Base-by-base conservation (phyloP, 2,888 invertebrate species). In the Ptilodon capucinus region DNA sequence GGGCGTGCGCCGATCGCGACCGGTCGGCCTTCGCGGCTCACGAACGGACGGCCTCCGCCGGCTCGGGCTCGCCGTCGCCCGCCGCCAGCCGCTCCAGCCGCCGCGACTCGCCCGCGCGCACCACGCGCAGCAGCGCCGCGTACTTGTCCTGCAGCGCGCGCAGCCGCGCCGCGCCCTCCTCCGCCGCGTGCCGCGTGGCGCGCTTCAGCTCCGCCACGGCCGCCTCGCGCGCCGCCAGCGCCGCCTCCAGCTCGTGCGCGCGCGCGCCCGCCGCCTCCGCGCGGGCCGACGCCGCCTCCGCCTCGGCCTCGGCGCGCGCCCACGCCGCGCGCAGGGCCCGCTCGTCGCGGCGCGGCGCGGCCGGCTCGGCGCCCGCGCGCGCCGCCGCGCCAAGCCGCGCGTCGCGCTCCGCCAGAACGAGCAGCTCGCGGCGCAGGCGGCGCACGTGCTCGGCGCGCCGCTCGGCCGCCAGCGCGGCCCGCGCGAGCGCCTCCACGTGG, bases 81-180 rank as follows among this genome's bases (percentile, higher is more conserved):
- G 67, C 74, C 67, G 86, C 87, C 60, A 89, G 88, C 36, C 92
- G 80, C 74, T 92, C 92, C 44, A 94, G 84, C 46, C 91, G 86
- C 47, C 92, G 91, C 55, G 86, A 81, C 70, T 93, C 93, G 25
- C 89, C 73, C 18, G 92, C 84, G 66, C 93, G 90, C 80, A 93
- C 91, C 46, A 92, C 90, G 48, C 91, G 86, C 69, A 92, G 82
- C 65, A 93, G 90, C 54, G 92, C 90, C 57, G 85, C 77, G 79
- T 93, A 94, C 77, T 93, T 93, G 64, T 92, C 93, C 60, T 91
- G 92, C 51, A 92, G 81, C 9, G 93, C 92, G 54, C 91, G 91
- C 60, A 92, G 66, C 63, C 92, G 87, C 66, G 92, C 92, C 67
- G 92, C 90, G 70, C 92, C 93, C 71, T 94, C 94, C 61, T 94